Conservation (phyloP, 2,888 invertebrate species). For the Nomada flava region DNA sequence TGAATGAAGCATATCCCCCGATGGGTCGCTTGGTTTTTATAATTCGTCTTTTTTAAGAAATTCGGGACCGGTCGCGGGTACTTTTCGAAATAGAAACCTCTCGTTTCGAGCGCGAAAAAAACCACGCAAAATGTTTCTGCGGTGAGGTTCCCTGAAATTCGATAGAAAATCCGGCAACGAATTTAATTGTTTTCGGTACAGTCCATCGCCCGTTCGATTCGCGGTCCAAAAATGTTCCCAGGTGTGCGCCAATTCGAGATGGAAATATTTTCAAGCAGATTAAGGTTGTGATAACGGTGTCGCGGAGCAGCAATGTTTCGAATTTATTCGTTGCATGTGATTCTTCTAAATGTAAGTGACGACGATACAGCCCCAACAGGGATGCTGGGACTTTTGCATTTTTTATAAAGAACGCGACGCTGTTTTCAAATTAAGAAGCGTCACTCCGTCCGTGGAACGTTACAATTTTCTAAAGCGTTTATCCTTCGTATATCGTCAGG, state of each 20-base stretch:
- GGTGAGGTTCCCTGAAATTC: not conserved
- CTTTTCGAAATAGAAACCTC: no score
- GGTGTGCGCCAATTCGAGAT: not conserved
- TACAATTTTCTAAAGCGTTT: not conserved
- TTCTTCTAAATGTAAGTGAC: no score
- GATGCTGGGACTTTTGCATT: not conserved
- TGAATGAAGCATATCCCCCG: not conserved
- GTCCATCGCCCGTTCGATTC: slow-evolving; percentile 1
- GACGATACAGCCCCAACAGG: no score
- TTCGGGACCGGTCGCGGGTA: not conserved
- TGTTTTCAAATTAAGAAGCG: not conserved
- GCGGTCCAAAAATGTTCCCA: not conserved
- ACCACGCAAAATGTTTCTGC: not conserved
- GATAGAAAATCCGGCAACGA: not conserved
- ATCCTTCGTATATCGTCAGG: no score
- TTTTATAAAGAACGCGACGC: not conserved
- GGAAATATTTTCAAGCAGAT: not conserved
- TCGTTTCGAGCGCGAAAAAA: not conserved
- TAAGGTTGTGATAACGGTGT: no score
- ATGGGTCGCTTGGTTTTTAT: not conserved
- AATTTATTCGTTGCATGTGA: no score
- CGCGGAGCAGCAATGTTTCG: not conserved
- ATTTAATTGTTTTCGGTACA: slow-evolving; percentile 7
- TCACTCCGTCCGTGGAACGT: not conserved
- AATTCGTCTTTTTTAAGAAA: not conserved